phyloP scores from a whole-genome alignment of 2,113 vertebrate genomes.

The Alaudala cheleensis region DNA sequence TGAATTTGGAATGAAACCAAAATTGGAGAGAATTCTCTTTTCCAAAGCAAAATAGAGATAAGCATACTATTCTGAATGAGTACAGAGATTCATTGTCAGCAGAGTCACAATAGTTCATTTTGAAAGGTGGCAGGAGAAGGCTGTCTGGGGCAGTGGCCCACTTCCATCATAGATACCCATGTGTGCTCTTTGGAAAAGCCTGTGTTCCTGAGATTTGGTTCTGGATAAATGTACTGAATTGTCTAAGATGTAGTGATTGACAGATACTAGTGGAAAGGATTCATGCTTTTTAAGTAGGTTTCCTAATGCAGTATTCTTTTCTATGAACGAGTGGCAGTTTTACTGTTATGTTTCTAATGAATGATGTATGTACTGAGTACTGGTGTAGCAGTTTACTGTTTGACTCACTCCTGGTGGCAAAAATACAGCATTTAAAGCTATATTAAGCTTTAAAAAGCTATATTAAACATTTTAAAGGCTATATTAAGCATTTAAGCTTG shows the following conservation, averaged over 20 bases:
- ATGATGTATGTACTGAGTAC: background rate
- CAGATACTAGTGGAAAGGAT: background rate
- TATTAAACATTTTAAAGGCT: too few relatives aligned
- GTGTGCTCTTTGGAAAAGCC: background rate
- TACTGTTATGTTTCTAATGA: background rate
- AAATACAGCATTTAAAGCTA: background rate
- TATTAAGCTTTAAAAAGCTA: too few relatives aligned
- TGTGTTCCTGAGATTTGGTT: background rate
- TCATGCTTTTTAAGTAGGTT: background rate
- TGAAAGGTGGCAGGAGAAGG: background rate
- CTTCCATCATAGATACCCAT: background rate
- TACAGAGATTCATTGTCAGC: background rate
- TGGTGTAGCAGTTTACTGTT: background rate
- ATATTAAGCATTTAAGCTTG: background rate
- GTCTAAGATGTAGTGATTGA: background rate
- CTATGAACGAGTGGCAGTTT: background rate
- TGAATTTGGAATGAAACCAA: background rate
- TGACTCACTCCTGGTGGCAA: background rate
- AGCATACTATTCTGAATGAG: background rate
- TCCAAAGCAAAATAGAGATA: background rate
- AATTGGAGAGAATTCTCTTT: background rate
- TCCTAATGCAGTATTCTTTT: background rate
- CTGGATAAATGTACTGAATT: background rate
- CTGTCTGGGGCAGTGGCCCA: background rate
- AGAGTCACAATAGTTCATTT: background rate